Percentiles rank a stretch among this genome's conserved stretches.
phyloP scores from a whole-genome alignment of 1,140 invertebrate genomes.

The Drosophila yakuba region DNA sequence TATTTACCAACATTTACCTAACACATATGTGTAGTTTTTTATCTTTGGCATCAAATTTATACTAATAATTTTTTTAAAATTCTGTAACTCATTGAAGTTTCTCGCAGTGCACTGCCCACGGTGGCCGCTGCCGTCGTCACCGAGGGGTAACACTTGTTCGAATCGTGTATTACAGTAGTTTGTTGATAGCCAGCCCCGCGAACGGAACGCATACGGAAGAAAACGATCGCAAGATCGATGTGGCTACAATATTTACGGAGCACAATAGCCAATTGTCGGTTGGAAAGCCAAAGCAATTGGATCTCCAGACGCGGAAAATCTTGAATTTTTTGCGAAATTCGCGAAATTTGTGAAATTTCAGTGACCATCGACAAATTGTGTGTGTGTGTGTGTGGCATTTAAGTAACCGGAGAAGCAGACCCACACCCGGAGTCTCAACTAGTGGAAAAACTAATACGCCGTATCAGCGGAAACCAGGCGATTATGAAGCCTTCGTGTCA shows the following conservation, averaged over 20 bases:
- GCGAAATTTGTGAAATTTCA: slow-evolving; percentile 9
- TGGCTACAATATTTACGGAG: slow-evolving; percentile 51
- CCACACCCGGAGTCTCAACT: slow-evolving; percentile 11
- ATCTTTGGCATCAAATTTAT: no score
- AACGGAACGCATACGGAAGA: slow-evolving; percentile 20
- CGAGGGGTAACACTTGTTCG: slow-evolving; percentile 78
- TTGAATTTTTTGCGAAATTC: slow-evolving; percentile 16
- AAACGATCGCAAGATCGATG: slow-evolving; percentile 57
- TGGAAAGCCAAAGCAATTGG: slow-evolving; percentile 25
- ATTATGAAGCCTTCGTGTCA: slow-evolving; percentile 37
- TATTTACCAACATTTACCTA: no score
- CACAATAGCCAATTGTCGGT: slow-evolving; percentile 27
- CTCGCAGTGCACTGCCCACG: slow-evolving; percentile 12
- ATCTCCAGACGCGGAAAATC: slow-evolving; percentile 25
- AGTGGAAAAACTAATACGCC: slow-evolving; percentile 6
- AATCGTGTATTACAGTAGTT: slow-evolving; percentile 82
- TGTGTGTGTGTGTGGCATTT: slow-evolving; percentile 56
- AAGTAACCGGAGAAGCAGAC: slow-evolving; percentile 59
- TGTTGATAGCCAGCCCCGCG: slow-evolving; percentile 73
- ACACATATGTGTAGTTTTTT: no score
- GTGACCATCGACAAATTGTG: slow-evolving; percentile 7
- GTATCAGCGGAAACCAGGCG: slow-evolving; percentile 35
- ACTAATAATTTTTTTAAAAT: neutral
- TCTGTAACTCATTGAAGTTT: neutral
- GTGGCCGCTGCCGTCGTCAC: slow-evolving; percentile 28